Evolutionary conservation across 2,797 vertebrate genomes (phyloP).

Genomic region (Sebastes goodei): DNA sequence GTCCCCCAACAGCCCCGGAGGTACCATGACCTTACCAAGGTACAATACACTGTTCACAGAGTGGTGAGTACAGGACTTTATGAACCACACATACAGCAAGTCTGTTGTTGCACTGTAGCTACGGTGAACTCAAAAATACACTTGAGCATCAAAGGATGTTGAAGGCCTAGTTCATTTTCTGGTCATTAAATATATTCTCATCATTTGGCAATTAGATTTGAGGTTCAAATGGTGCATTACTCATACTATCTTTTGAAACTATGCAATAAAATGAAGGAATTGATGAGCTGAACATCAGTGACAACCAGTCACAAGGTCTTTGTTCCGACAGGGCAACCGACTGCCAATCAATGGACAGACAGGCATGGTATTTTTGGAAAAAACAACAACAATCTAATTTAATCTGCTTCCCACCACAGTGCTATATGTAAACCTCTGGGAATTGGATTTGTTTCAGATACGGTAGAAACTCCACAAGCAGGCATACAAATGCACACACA

Average conservation of each 20-base stretch:
- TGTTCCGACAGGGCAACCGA: neutral
- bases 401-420: slow-evolving; percentile 59
- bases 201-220: neutral
- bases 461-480: slow-evolving; percentile 15
- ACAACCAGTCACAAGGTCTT: neutral
- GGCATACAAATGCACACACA: slow-evolving; percentile 16
- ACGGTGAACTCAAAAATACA: neutral
- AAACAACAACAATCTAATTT: slow-evolving; percentile 53
- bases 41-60: slow-evolving; percentile 59
- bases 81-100: neutral
- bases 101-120: neutral
- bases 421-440: slow-evolving; percentile 72
- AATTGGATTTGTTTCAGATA: slow-evolving; percentile 57
- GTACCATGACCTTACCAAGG: slow-evolving; percentile 90
- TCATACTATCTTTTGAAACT: neutral
- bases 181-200: neutral
- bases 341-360: slow-evolving; percentile 61
- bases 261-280: neutral
- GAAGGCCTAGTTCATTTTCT: neutral
- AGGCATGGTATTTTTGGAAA: slow-evolving; percentile 53
- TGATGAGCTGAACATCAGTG: neutral
- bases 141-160: neutral
- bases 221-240: neutral
- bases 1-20: slow-evolving; percentile 81
- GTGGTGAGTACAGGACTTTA: neutral